Evolutionary conservation across 2,113 vertebrate genomes (phyloP).

Genomic region (Hippocampus zosterae): DNA sequence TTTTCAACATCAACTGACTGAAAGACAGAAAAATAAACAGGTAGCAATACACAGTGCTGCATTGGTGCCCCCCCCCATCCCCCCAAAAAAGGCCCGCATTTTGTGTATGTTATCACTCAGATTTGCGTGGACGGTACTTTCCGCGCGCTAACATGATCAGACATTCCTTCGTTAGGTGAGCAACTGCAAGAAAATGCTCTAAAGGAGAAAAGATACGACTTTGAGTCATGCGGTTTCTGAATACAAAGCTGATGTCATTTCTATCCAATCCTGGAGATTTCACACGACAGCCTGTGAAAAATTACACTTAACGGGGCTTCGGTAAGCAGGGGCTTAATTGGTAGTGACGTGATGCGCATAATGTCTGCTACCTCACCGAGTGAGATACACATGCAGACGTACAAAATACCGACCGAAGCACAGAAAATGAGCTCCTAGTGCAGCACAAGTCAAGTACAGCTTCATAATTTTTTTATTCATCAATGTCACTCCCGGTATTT

Average conservation of each 20-base stretch:
- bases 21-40: neutral
- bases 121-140: neutral
- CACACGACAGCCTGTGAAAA: constrained; percentile 70
- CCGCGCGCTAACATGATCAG: neutral
- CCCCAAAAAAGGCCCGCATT: neutral
- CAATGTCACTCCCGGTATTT: too few relatives aligned
- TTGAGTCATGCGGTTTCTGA: constrained; percentile 40
- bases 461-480: too few relatives aligned
- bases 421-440: neutral
- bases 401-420: constrained; percentile 12
- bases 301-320: constrained; percentile 68
- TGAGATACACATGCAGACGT: constrained; percentile 31
- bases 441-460: too few relatives aligned
- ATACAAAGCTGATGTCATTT: constrained; percentile 63
- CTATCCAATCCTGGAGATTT: constrained; percentile 65
- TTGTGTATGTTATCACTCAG: neutral
- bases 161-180: constrained; percentile 11
- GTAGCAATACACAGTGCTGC: neutral
- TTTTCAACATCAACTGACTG: neutral
- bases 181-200: constrained; percentile 21
- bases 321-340: constrained; percentile 66
- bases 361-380: constrained; percentile 35
- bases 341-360: constrained; percentile 60
- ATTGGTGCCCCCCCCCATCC: too few relatives aligned
- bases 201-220: constrained; percentile 20